Base-by-base conservation (phyloP, 2,888 invertebrate genomes). In the Stramonita haemastoma region DNA sequence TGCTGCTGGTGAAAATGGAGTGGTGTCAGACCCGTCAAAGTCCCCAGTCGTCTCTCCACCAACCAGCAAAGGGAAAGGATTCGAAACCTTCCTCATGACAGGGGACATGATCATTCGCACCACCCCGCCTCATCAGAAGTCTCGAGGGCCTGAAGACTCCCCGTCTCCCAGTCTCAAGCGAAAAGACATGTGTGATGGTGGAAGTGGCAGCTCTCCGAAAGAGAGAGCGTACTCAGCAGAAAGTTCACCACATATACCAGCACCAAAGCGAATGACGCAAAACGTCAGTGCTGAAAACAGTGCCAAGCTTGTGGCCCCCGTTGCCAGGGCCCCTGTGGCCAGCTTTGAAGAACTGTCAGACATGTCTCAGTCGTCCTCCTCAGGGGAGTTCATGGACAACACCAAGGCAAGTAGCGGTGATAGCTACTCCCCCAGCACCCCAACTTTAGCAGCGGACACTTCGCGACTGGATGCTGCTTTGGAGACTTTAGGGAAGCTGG, bases 51-150 rank as follows among this genome's bases (percentile, higher is more conserved):
- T 89, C 60, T 91, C 90, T 36, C 90, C 89, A 60, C 36, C 87
- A 89, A 89, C 84, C 89, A 92, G 86, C 90, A 93, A 92, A 89
- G 92, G 91, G 60, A 93, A 94, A 91, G 94, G 95, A 56, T 95
- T 95, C 93, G 95, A 95, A 91, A 95, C 95, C 90, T 99, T 98
- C 97, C 98, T 99, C 97, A 99, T 99, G 99, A 99, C 99, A 60
- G 99, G 99, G 85, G 99, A 99, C 96, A 97, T 98, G 95, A 99
- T 99, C 96, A 97, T 99, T 93, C 98, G 98, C 96, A 97, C 99
- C 93, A 98, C 98, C 66, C 93, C 94, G 87, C 93, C 91, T 97
- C 91, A 91, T 86, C 90, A 91, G 83, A 87, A 87, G 70, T 66
- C 90, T 11, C 66, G 85, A 22, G 85, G 85, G 17, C 34, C 85